A percentile compares a stretch with the other conserved stretches of the same genome.
Conservation (phyloP, 1,140 invertebrate genomes). For the Drosophila malerkotliana region DNA sequence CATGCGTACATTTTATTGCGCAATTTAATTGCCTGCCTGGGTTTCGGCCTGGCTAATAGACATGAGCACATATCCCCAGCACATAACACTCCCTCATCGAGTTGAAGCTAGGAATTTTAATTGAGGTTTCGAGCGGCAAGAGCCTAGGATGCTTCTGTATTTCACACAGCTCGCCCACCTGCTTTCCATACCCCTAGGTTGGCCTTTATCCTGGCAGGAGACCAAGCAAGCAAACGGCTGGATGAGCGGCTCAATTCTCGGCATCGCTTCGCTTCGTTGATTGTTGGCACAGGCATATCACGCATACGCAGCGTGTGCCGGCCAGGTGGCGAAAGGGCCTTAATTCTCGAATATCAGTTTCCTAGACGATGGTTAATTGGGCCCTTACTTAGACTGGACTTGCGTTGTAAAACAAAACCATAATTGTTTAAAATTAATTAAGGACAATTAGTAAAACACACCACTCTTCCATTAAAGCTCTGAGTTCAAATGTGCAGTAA, state of each 20-base stretch:
- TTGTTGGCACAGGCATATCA: constrained; percentile 35
- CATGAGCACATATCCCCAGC: constrained; percentile 6
- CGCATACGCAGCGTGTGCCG: constrained; percentile 35
- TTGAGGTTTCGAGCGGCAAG: constrained; percentile 59
- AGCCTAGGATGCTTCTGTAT: constrained; percentile 15
- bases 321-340: constrained; percentile 16
- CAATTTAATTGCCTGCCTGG: constrained; percentile 63
- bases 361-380: not conserved
- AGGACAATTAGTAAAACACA: not conserved
- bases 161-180: not conserved
- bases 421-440: not conserved
- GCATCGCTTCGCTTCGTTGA: constrained; percentile 22
- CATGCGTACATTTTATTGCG: constrained; percentile 54
- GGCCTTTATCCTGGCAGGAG: constrained; percentile 30
- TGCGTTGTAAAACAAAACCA: too few species aligned
- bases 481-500: not conserved
- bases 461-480: not conserved
- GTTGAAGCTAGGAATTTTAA: constrained; percentile 53
- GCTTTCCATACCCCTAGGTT: not conserved
- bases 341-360: constrained; percentile 10
- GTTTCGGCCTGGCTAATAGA: constrained; percentile 30
- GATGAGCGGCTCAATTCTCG: constrained; percentile 57
- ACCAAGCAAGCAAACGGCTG: constrained; percentile 19
- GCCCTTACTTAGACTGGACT: too few species aligned
- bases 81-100: not conserved